Evolutionary conservation across 2,113 vertebrate genomes (phyloP).

Genomic region (Pontoporia blainvillei): DNA sequence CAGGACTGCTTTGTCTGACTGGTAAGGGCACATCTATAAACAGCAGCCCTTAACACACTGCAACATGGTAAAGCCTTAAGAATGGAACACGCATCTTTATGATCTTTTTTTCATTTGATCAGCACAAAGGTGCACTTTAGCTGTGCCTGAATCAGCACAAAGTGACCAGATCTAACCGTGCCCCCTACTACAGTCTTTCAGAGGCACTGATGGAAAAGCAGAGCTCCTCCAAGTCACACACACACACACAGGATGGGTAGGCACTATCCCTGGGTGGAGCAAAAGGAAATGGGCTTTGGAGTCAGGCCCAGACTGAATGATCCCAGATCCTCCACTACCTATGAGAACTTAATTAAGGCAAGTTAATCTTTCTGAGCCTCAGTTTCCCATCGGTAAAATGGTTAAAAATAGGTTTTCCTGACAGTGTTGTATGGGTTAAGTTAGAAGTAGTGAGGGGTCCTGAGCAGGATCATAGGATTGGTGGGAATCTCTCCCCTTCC

Average conservation of each 20-base stretch:
- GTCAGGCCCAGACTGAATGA: neutral
- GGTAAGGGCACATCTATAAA: neutral
- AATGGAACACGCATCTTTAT: neutral
- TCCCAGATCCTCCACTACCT: neutral
- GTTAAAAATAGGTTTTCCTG: neutral
- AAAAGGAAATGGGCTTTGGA: constrained; percentile 1
- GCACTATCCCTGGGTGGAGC: neutral
- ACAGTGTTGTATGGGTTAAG: neutral
- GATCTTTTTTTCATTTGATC: neutral
- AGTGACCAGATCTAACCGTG: neutral
- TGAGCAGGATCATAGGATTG: neutral
- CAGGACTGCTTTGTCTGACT: neutral
- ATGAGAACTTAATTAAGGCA: neutral
- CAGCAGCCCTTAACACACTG: neutral
- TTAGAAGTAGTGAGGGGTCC: neutral
- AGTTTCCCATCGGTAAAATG: neutral
- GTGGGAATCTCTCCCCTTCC: neutral
- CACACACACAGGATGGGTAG: neutral
- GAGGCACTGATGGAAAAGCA: neutral
- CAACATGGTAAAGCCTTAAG: neutral
- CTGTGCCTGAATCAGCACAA: neutral
- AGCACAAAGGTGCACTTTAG: neutral
- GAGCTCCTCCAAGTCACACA: neutral
- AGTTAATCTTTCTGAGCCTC: neutral
- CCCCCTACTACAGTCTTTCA: neutral